These are phyloP conservation scores for Agrotis ipsilon DNA, from an alignment of 2,888 invertebrate species.

Conservation along the genomic window DNA sequence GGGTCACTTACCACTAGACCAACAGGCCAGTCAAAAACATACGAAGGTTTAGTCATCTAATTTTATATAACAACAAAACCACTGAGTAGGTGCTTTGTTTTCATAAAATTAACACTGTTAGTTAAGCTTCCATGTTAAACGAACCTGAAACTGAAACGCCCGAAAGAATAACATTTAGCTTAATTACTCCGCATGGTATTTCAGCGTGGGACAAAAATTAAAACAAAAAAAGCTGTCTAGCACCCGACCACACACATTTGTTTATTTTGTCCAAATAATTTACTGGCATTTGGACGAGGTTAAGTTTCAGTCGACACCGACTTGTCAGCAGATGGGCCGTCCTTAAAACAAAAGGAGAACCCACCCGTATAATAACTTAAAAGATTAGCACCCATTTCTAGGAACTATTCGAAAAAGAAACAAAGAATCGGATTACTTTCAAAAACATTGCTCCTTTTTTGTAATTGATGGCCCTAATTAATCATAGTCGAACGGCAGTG, in stretches of 20 bases:
- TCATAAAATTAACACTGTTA: conserved; percentile 13
- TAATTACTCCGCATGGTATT: conserved; percentile 16
- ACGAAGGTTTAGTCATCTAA: no score
- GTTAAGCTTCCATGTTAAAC: conserved; percentile 2
- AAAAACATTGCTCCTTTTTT: conserved; percentile 20
- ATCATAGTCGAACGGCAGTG: conserved; percentile 36
- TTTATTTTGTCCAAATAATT: conserved; percentile 65
- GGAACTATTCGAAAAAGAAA: conserved; percentile 39
- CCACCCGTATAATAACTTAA: conserved; percentile 43
- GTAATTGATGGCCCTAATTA: conserved; percentile 42
- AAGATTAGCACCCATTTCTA: conserved; percentile 48
- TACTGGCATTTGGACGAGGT: conserved; percentile 51
- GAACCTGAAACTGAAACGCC: conserved; percentile 14
- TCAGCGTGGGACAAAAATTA: conserved; percentile 1
- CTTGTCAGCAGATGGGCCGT: conserved; percentile 59
- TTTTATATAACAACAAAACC: background rate
- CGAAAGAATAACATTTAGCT: background rate
- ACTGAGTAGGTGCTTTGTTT: background rate
- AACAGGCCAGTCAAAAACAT: no score
- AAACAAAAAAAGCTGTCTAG: conserved; percentile 20
- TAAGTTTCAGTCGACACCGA: conserved; percentile 52
- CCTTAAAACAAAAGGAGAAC: conserved; percentile 57
- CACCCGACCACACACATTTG: conserved; percentile 68
- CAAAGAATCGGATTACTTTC: conserved; percentile 38
- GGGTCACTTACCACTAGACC: no score